Percentiles rank a stretch among this genome's conserved stretches.
phyloP scores from a whole-genome alignment of 2,888 invertebrate genomes.

The Drosophila eohydei region DNA sequence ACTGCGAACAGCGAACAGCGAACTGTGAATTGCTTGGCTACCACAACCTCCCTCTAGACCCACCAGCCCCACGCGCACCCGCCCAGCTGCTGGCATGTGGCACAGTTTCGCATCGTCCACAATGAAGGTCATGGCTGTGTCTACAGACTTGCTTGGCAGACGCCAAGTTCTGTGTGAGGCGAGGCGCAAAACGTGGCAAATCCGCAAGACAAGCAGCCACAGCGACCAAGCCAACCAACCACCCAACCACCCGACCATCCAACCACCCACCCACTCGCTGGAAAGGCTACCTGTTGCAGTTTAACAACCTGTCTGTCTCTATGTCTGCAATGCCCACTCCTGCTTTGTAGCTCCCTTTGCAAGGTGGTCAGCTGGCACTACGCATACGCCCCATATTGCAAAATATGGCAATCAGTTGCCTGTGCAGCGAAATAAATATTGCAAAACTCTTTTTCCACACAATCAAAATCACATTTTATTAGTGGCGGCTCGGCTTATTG shows the following conservation, averaged over 20 bases:
- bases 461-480: conserved; percentile 36
- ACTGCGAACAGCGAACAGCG: conserved; percentile 5
- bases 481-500: conserved; percentile 56
- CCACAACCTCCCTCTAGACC: background rate
- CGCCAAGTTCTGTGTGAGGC: conserved; percentile 35
- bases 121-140: conserved; percentile 49
- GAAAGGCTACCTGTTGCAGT: conserved; percentile 48
- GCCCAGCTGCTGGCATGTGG: conserved; percentile 41
- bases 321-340: background rate
- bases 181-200: conserved; percentile 42
- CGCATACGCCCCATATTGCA: conserved; percentile 19
- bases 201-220: conserved; percentile 40
- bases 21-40: conserved; percentile 14
- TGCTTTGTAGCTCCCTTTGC: background rate
- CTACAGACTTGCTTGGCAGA: conserved; percentile 43
- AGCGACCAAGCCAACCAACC: conserved; percentile 6
- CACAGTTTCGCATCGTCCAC: conserved; percentile 59
- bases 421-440: conserved; percentile 24
- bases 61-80: background rate
- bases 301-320: conserved; percentile 16
- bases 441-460: conserved; percentile 25
- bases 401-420: conserved; percentile 21
- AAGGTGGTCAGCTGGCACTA: background rate
- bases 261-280: conserved; percentile 1
- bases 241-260: background rate